These are phyloP conservation scores for Volucella bombylans DNA, from an alignment of 2,888 invertebrate species.

Conservation along the genomic window DNA sequence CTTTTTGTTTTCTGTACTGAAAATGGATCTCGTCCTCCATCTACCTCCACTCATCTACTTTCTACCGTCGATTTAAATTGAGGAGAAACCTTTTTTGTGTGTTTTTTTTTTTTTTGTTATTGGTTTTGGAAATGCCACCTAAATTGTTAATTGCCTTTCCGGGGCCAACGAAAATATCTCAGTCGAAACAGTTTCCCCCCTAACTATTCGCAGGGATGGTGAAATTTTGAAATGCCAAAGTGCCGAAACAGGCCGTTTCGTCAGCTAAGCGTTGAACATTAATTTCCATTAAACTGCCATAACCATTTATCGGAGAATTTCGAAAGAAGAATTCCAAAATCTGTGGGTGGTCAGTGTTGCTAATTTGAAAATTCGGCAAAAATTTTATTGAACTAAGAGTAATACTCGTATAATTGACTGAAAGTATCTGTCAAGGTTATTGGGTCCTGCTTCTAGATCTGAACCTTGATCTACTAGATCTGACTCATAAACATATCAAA, in stretches of 20 bases:
- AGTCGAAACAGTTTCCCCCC: neutral
- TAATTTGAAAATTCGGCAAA: too few relatives aligned
- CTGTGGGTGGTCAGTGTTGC: neutral
- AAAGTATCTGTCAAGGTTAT: too few relatives aligned
- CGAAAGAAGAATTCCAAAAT: neutral
- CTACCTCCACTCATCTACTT: slow-evolving; percentile 11
- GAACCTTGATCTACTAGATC: too few relatives aligned
- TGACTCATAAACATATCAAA: slow-evolving; percentile 2
- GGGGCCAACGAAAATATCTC: slow-evolving; percentile 13
- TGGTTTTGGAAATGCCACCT: slow-evolving; percentile 27
- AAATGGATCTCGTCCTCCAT: neutral
- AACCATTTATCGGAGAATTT: slow-evolving; percentile 44
- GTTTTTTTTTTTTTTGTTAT: slow-evolving; percentile 19
- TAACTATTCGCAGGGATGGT: too few relatives aligned
- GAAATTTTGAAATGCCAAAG: too few relatives aligned
- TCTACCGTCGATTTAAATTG: slow-evolving; percentile 34
- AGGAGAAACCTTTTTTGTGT: slow-evolving; percentile 18
- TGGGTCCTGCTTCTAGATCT: neutral
- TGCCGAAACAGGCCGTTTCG: slow-evolving; percentile 17
- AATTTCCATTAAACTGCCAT: slow-evolving; percentile 58
- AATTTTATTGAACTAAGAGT: too few relatives aligned
- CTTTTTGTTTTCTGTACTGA: slow-evolving; percentile 1
- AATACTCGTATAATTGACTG: neutral
- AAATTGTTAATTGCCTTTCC: slow-evolving; percentile 40
- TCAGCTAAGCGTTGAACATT: slow-evolving; percentile 50